Base-by-base conservation (phyloP, 2,113 vertebrate genomes). In the Elaphurus davidianus region DNA sequence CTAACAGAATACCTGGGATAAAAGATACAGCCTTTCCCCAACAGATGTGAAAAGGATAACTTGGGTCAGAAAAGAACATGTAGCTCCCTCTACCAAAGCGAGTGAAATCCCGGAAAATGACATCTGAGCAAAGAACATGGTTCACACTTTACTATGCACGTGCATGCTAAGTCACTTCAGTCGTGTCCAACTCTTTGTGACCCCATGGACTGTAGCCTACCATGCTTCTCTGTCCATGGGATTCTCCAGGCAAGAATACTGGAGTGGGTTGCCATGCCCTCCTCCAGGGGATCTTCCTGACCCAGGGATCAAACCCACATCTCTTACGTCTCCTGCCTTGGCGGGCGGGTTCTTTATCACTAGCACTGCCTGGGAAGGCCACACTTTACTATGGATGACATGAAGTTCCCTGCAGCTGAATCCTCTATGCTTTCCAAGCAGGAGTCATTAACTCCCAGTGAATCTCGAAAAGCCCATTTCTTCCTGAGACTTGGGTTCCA, bases 401-500 rank as follows among this genome's bases (percentile, higher is more conserved):
- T 0, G 1, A 2, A 21, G 33, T 60, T 15, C 85, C 92, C 79
- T 16, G 54, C n/a, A 67, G 82, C 94, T 74, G 57, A 60, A 21
- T 4, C 60, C 40, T n/a, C 0, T 13, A 3, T 33, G 33, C 28
- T 43, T 74, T 88, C 78, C 2, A 45, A 95, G 81, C 50, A 74
- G 59, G 52, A 27, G 3, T 25, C 36, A 8, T 47, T 71, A 54
- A 93, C 90, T 93, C 76, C 30, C 43, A 60, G 52, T 23, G 43
- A 64, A 28, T 97, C 71, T 94, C 76, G 17, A 50, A 88, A 94
- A 94, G 57, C 64, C 91, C 43, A 1, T 98, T 90, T 94, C 84
- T 92, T 97, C 82, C 90, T 25, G 28, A 83, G 95, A 83, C 71
- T 83, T 83, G 84, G 33, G 84, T 87, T 94, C 92, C 67, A 91